A percentile compares a stretch with the other conserved stretches of the same genome.
These are phyloP conservation scores for Archivesica marissinica DNA, from an alignment of 1,140 invertebrate species.

Conservation along the genomic window DNA sequence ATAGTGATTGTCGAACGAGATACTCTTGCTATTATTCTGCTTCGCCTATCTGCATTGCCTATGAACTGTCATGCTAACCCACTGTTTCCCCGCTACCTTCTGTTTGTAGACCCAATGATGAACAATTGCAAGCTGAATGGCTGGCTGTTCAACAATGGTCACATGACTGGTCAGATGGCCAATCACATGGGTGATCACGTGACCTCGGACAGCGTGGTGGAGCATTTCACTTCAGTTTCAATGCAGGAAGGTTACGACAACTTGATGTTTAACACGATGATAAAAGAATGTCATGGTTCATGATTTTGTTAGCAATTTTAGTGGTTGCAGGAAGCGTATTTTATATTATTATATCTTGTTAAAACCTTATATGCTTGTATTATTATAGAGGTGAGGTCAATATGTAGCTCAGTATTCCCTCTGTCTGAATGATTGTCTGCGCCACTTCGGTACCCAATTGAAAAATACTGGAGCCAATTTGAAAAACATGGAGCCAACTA, in stretches of 20 bases:
- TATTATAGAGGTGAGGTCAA: too few relatives aligned
- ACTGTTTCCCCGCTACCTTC: background rate
- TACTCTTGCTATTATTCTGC: background rate
- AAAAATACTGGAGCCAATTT: too few relatives aligned
- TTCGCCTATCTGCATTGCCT: background rate
- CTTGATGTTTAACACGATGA: conserved; percentile 27
- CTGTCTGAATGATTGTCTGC: too few relatives aligned
- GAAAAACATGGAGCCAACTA: too few relatives aligned
- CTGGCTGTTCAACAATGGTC: conserved; percentile 62
- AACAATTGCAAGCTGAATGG: conserved; percentile 48
- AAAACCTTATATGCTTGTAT: too few relatives aligned
- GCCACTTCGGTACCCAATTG: too few relatives aligned
- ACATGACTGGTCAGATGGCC: conserved; percentile 28
- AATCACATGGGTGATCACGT: conserved; percentile 11
- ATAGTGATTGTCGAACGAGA: background rate
- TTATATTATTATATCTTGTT: too few relatives aligned
- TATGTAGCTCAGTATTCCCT: too few relatives aligned
- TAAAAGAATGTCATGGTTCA: background rate
- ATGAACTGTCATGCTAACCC: background rate
- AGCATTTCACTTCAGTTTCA: conserved; percentile 21
- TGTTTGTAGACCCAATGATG: conserved; percentile 41
- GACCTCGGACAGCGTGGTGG: conserved; percentile 43
- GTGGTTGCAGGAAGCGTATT: background rate
- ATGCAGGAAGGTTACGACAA: conserved; percentile 57
- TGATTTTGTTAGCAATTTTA: background rate